Evolutionary conservation across 2,888 invertebrate species (phyloP), one percentile per base, ranked within the genome.

Genomic region (Dinocampus coccinellae): DNA sequence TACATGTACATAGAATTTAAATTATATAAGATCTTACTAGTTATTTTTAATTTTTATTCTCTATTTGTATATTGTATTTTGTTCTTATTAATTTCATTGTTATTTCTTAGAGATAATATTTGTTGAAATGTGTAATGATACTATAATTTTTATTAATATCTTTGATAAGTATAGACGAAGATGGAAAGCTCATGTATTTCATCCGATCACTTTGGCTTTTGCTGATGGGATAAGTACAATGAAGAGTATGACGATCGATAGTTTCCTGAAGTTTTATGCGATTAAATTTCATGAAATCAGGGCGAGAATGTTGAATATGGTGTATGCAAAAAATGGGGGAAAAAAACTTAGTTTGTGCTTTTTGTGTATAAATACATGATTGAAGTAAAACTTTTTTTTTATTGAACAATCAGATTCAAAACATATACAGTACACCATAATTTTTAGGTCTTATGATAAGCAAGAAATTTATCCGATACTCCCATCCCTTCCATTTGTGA

Each of bases 201-300:
- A 60, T 60, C 34, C 34, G 3, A 33, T 3, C 47, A 16, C 29
- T 22, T 66, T 29, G 7, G 53, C 20, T 22, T 53, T 11, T 33
- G 24, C 16, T 20, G 10, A 47, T 16, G 22, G n/a, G n/a, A n/a
- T 60, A 69, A 61, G 29, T 55, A 36, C 33, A 13, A 13, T 10
- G 62, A 36, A 62, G 62, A 69, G 52, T 69, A 62, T 69, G 62
- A 24, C 69, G 22, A 69, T 69, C 69, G 69, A 69, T 69, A 69
- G 53, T 69, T 68, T 36, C 13, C n/a, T 1, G 1, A 62, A 62
- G 52, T 69, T 53, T 11, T 22, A 7, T 9, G 10, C 36, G 11
- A 26, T 29, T 39, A 61, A 47, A 47, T 33, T 52, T n/a, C n/a
- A 13, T n/a, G 62, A 13, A 26, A 57, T 57, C 57, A 9, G 26